Base-by-base conservation (phyloP, 1,140 invertebrate species). In the Nasonia longicornis region DNA sequence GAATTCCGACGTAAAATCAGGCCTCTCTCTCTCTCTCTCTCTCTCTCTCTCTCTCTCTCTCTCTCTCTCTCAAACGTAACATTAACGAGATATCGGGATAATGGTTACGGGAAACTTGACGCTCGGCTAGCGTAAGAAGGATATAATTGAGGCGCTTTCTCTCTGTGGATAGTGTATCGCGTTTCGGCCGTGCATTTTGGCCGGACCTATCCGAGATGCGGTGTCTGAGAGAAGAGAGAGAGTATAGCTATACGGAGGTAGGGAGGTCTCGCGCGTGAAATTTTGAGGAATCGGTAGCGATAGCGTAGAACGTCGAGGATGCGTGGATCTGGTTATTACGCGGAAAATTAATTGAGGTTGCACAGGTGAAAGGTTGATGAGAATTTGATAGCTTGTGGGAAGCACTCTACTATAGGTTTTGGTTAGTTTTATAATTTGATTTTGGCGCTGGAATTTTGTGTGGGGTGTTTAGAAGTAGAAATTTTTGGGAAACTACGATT, bases 61-160 rank as follows among this genome's bases (percentile, higher is more conserved):
- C 3, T 14, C 38, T 67, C 29, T 29, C 4, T 67, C 31, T 67
- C 3, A 31, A 69, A 77, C 22, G 64, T 2, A 45, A 42, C 66
- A 52, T 69, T 52, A 71, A 71, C 48, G 20, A 79, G 20, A 79
- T 79, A 63, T 70, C 20, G 3, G 69, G 67, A 70, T 79, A 79
- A 79, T 58, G 48, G 77, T 71, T 71, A 22, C 67, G 10, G 29
- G 48, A 38, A 71, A 79, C 12, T 38, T n/a, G 69, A 79, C 7
- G 2, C 69, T 38, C 12, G 72, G 26, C 14, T 8, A 29, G 7
- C n/a, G 42, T 22, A 71, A 78, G 66, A 52, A 58, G 63, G 14
- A 70, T 48, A 10, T 74, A 74, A 74, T 74, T 74, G 72, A 58
- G 70, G 14, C 31, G 31, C 2, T 14, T 66, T 66, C 7, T 31